These are phyloP conservation scores for Cephus nigrinus DNA, from an alignment of 2,888 invertebrate species.

Conservation along the genomic window DNA sequence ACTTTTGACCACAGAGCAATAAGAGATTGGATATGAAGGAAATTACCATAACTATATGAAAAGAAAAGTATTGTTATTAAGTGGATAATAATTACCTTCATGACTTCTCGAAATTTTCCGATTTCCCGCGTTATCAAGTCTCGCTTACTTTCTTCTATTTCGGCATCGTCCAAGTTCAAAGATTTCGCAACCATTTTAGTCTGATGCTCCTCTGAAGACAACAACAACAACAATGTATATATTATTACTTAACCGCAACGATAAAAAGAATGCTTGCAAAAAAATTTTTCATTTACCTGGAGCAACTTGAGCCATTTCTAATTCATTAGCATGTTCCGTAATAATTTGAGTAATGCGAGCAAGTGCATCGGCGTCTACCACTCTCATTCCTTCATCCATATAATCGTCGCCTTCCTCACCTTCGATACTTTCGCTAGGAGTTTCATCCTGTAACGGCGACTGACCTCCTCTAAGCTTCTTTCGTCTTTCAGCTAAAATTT, in stretches of 20 bases:
- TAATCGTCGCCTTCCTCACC: conserved; percentile 73
- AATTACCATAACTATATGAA: background rate
- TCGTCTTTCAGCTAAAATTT: conserved; percentile 70
- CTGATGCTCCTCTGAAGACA: conserved; percentile 72
- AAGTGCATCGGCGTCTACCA: conserved; percentile 79
- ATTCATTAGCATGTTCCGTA: conserved; percentile 74
- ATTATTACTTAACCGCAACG: background rate
- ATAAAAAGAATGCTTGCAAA: background rate
- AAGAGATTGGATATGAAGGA: background rate
- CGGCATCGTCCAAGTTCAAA: conserved; percentile 79
- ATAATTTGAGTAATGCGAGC: conserved; percentile 84
- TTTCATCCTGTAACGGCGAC: conserved; percentile 71
- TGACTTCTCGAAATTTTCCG: conserved; percentile 96
- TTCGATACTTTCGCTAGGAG: conserved; percentile 70
- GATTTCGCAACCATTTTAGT: conserved; percentile 59
- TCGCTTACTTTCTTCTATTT: conserved; percentile 95
- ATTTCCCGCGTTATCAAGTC: conserved; percentile 97
- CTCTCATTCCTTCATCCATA: conserved; percentile 81
- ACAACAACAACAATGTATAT: conserved; percentile 24
- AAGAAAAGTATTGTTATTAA: background rate
- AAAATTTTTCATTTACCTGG: conserved; percentile 45
- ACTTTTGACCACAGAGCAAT: background rate
- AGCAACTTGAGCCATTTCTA: conserved; percentile 60
- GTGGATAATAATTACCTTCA: conserved; percentile 80
- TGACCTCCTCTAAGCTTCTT: conserved; percentile 71